Evolutionary conservation across 2,888 invertebrate species (phyloP), one percentile per base, ranked within the genome.

Genomic region (Laothoe populi): DNA sequence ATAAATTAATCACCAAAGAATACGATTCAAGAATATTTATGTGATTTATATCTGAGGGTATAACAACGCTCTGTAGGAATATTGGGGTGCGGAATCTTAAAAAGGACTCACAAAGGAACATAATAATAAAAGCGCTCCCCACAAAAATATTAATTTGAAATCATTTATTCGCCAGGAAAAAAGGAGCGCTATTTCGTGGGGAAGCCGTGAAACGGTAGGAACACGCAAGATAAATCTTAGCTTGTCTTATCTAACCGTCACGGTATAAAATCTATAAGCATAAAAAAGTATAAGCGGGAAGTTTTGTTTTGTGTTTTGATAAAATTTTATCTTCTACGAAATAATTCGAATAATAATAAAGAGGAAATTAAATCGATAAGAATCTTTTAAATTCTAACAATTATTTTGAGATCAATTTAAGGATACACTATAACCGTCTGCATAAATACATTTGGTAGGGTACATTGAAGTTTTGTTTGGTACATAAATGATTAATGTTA

Each of bases 111-210:
- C 78, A 79, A 81, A 79, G 71, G 75, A 75, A 73, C 71, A 79
- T 74, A 83, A 83, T 86, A 84, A 53, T 53, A 53, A 53, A 83
- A 81, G 70, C 70, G 67, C 74, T 76, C 78, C 79, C 80, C 75
- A 78, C 77, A 77, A 78, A 81, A 82, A 83, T 81, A 84, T 85
- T 86, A 88, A 86, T 86, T 84, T 81, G 77, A 78, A 82, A 86
- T 84, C 79, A 84, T 86, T 86, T 85, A 87, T 84, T 83, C 78
- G 71, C 73, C 76, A 78, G 79, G 74, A 75, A 84, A 84, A 80
- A 81, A 83, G 77, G 75, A 77, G 73, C 75, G 80, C 77, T 79
- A 78, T 80, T 82, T 78, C 72, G 74, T 72, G 76, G 77, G 73
- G 77, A 77, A 75, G 79, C 71, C 71, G 73, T 73, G 73, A 80